Conservation (phyloP, 1,140 invertebrate genomes). For the Anastrepha obliqua region DNA sequence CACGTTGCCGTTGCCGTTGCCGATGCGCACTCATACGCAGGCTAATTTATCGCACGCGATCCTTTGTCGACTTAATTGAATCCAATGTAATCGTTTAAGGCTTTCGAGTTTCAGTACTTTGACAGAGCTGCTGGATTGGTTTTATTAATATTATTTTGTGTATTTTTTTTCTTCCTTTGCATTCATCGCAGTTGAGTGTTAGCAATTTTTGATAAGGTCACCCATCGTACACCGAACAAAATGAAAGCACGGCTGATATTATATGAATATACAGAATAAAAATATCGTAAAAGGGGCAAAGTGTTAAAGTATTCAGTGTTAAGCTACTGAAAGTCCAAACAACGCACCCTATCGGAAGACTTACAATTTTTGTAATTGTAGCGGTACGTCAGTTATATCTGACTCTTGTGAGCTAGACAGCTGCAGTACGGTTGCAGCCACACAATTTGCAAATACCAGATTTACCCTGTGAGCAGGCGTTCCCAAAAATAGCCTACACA, state of each 20-base stretch:
- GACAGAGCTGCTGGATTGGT: background rate
- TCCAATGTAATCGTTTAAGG: constrained; percentile 40
- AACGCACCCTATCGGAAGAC: too few species aligned
- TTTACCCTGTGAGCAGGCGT: too few species aligned
- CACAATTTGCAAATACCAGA: too few species aligned
- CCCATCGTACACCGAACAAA: background rate
- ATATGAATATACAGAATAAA: too few species aligned
- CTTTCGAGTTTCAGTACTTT: constrained; percentile 26
- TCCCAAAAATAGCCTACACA: too few species aligned
- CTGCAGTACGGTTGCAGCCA: too few species aligned
- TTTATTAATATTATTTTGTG: background rate
- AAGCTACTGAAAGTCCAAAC: too few species aligned
- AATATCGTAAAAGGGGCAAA: too few species aligned
- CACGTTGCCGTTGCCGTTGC: background rate
- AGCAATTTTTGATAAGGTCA: background rate
- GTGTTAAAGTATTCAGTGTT: too few species aligned
- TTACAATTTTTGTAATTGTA: too few species aligned
- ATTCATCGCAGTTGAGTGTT: constrained; percentile 9
- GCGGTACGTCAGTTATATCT: too few species aligned
- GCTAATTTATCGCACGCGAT: constrained; percentile 39
- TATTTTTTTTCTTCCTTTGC: background rate
- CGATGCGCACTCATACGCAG: constrained; percentile 25
- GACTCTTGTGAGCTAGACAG: too few species aligned
- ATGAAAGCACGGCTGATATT: background rate
- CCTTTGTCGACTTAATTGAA: constrained; percentile 36